phyloP scores from a whole-genome alignment of 2,888 invertebrate genomes.

The Tenthredo notha region DNA sequence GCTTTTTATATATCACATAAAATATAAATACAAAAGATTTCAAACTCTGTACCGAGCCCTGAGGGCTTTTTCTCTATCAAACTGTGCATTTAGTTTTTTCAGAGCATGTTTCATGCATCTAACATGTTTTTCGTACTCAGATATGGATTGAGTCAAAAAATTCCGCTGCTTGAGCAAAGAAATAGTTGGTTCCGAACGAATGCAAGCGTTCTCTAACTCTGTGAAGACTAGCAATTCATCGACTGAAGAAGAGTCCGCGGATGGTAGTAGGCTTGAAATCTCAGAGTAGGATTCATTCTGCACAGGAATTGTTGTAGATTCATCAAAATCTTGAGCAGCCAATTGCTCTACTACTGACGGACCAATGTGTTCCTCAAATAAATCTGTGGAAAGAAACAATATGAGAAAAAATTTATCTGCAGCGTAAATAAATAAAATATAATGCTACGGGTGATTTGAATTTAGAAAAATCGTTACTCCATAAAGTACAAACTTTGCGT shows the following conservation, averaged over 20 bases:
- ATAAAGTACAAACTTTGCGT: no score
- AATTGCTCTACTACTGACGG: no score
- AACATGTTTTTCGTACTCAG: neutral
- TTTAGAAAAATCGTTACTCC: no score
- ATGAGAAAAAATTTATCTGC: no score
- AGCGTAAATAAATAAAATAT: no score
- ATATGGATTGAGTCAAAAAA: neutral
- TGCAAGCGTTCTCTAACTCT: neutral
- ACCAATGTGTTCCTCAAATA: no score
- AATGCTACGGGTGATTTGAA: no score
- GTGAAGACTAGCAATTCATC: constrained; percentile 14
- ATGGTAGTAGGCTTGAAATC: neutral
- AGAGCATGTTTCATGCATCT: neutral
- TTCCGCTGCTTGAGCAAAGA: neutral
- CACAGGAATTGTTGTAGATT: neutral
- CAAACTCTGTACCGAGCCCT: neutral
- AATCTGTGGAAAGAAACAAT: no score
- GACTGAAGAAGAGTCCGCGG: neutral
- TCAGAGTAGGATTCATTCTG: constrained; percentile 30
- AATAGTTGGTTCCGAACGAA: neutral
- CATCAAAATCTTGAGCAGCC: neutral
- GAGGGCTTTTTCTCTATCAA: neutral
- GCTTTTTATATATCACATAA: neutral
- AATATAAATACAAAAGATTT: neutral
- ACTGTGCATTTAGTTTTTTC: neutral